Evolutionary conservation across 2,113 vertebrate genomes (phyloP), one percentile per base, ranked within the genome.

Genomic region (Rafetus swinhoei): DNA sequence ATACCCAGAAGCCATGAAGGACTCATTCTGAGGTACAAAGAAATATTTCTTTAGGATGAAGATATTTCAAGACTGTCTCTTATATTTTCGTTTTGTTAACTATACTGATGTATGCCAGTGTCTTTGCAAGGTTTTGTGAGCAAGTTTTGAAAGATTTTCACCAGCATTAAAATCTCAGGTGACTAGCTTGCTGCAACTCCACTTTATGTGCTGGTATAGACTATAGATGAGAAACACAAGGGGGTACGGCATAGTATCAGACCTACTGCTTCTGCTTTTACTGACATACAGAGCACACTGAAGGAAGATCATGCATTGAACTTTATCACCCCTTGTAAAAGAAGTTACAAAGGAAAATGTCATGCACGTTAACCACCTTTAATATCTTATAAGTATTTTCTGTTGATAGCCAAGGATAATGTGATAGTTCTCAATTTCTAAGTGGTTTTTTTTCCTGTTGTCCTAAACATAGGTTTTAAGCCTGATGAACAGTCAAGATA

Each of bases 361-460:
- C 89, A 92, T 90, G 90, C 85, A 91, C 60, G 60, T 82, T 93
- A 94, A 96, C 88, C 1, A 92, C 89, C 97, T 90, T 22, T 35
- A 53, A 94, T 93, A 79, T 25, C 39, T 88, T 7, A 0, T 90
- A 92, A 93, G 65, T 93, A 86, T 96, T 95, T 96, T 89, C 90
- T 90, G 92, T 0, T 96, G 85, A 91, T 96, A 94, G 90, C 59
- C 77, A 88, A 84, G 65, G 76, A 92, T 87, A 79, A 59, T 18
- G 0, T 50, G 52, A 95, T 84, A 87, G 69, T 85, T 94, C 95
- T 96, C 94, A 90, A 96, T 85, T 84, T 52, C 39, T 81, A 1
- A 84, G 53, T 54, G 53, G 12, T 53, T 9, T 76, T 93, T 83
- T 86, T 90, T 72, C 14, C 79, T 77, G 2, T 84, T 89, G 76